Base-by-base conservation (phyloP, 2,113 vertebrate species). In the Acanthochromis polyacanthus region DNA sequence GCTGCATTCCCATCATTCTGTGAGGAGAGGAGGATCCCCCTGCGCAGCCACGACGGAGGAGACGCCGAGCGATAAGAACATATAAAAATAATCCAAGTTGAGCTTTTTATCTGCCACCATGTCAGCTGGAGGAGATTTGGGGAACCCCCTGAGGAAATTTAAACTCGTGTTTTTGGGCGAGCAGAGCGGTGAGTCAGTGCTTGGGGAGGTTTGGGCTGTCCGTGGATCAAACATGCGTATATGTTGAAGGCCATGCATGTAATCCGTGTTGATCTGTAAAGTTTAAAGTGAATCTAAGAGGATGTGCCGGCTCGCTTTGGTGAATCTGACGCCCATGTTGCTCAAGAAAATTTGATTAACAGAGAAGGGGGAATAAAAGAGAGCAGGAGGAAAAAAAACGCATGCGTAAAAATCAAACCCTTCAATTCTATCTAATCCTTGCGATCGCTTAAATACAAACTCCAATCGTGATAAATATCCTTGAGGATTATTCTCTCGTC, bases 81-180 rank as follows among this genome's bases (percentile, higher is more conserved):
- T 58, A 76, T 72, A 55, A 61, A 61, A 71, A 85, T 70, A 62
- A 73, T 63, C 81, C 52, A 65, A 80, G 83, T 80, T 86, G 81
- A 83, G 83, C 83, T 79, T 25, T 75, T 86, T 65, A 75, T 90
- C 81, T 77, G 88, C 89, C 93, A 78, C 66, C 95, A 97, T 98
- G 97, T 97, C 96, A 55, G 93, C 96, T 83, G 96, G 96, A 93
- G 96, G 95, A 94, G 97, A 98, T 91, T 95, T 98, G 90, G 97
- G 97, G 93, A 97, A 97, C 91, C 97, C 96, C 80, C 95, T 98
- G 93, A 95, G 96, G 91, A 98, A 98, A 96, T 98, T 98, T 94
- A 98, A 98, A 94, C 95, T 98, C 79, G 97, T 97, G 14, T 98
- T 98, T 95, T 94, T 98, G 89, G 97, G 97, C 70, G 97, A 98